Conservation (phyloP, 2,113 vertebrate genomes). For the Osmerus eperlanus region DNA sequence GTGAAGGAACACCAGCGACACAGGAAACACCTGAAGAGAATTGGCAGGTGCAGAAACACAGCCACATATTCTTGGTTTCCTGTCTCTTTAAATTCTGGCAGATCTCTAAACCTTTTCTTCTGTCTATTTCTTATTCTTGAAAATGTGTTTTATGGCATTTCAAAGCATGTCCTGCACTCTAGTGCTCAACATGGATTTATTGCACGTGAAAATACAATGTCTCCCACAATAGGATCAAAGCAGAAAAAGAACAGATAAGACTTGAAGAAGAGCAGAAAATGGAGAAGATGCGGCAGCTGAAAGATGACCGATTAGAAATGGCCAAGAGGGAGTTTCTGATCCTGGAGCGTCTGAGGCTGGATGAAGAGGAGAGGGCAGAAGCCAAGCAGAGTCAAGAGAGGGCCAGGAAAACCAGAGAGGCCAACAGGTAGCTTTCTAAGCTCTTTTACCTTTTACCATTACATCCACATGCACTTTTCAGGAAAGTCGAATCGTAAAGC, state of each 20-base stretch:
- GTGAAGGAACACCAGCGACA: constrained; percentile 77
- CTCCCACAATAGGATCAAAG: constrained; percentile 78
- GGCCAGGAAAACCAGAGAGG: constrained; percentile 66
- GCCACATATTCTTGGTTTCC: too few species aligned
- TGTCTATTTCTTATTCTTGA: too few species aligned
- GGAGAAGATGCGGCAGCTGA: constrained; percentile 26
- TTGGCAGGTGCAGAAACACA: constrained; percentile 59
- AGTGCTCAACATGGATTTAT: too few species aligned
- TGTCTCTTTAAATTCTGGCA: too few species aligned
- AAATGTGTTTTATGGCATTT: too few species aligned
- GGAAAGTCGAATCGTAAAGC: neutral
- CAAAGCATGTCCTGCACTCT: too few species aligned
- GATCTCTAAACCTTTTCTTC: too few species aligned
- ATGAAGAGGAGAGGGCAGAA: constrained; percentile 63
- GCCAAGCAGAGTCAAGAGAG: constrained; percentile 53
- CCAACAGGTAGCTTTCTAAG: constrained; percentile 58
- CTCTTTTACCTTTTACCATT: neutral
- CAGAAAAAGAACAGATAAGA: constrained; percentile 77
- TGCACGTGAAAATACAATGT: too few species aligned
- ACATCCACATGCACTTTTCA: neutral
- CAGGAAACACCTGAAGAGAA: constrained; percentile 75
- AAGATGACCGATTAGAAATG: constrained; percentile 25
- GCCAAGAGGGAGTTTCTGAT: constrained; percentile 62
- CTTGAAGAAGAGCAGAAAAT: constrained; percentile 74
- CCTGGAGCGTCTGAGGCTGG: constrained; percentile 70